phyloP scores from a whole-genome alignment of 2,888 invertebrate species.

The Saturnia japonica region DNA sequence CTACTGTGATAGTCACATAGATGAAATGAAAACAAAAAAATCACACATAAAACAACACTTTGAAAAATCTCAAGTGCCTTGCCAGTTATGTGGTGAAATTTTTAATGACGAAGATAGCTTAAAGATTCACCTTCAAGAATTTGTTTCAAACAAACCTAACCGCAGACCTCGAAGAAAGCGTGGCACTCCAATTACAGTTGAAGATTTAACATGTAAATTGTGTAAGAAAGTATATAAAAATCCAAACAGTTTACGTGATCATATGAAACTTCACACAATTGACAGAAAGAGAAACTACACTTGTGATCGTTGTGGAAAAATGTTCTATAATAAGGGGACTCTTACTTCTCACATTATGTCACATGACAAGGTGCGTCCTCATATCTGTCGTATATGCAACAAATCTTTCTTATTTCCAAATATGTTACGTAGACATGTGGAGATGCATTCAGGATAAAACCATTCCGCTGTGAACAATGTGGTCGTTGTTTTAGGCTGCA shows the following conservation, averaged over 20 bases:
- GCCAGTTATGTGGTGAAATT: constrained; percentile 64
- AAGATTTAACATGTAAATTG: constrained; percentile 64
- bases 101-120: constrained; percentile 55
- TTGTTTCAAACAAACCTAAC: constrained; percentile 49
- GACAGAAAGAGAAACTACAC: constrained; percentile 72
- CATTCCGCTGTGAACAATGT: constrained; percentile 72
- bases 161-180: constrained; percentile 60
- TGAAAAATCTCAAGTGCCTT: constrained; percentile 49
- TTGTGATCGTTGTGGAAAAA: constrained; percentile 73
- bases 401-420: constrained; percentile 71
- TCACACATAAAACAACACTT: constrained; percentile 55
- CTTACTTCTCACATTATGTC: constrained; percentile 71
- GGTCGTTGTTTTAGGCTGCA: constrained; percentile 82
- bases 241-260: constrained; percentile 41
- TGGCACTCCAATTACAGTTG: constrained; percentile 63
- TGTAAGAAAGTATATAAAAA: constrained; percentile 72
- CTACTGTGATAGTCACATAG: constrained; percentile 53
- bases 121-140: constrained; percentile 56
- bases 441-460: constrained; percentile 72
- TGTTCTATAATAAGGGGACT: constrained; percentile 73
- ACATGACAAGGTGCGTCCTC: constrained; percentile 67
- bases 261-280: constrained; percentile 79
- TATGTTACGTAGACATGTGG: constrained; percentile 69
- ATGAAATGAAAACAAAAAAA: constrained; percentile 36
- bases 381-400: constrained; percentile 70